Evolutionary conservation across 2,797 vertebrate genomes (phyloP).

Genomic region (Clamator glandarius): DNA sequence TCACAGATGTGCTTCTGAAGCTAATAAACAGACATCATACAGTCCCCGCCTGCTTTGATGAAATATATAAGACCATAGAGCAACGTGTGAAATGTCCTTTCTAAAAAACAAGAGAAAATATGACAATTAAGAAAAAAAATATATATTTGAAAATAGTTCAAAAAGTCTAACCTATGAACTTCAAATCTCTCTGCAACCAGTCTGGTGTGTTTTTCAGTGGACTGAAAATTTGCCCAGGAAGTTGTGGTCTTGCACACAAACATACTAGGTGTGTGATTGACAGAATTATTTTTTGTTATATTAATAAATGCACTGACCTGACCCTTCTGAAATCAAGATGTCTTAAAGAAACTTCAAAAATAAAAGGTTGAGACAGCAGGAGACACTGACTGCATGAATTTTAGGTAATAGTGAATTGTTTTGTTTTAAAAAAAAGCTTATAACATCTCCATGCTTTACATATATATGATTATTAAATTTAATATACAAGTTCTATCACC

Average conservation of each 20-base stretch:
- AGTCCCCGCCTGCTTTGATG: slow-evolving; percentile 71
- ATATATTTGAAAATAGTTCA: slow-evolving; percentile 23
- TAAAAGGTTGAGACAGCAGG: background rate
- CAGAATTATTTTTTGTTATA: background rate
- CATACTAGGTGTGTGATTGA: background rate
- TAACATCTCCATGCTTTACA: background rate
- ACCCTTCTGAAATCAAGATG: background rate
- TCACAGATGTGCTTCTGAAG: slow-evolving; percentile 83
- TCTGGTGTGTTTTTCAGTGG: background rate
- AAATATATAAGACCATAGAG: slow-evolving; percentile 54
- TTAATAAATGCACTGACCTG: background rate
- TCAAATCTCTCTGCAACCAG: background rate
- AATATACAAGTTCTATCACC: background rate
- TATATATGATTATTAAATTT: background rate
- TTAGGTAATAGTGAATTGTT: background rate
- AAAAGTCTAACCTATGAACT: background rate
- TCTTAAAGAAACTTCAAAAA: background rate
- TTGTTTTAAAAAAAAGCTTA: background rate
- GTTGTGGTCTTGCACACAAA: background rate
- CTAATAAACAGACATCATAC: slow-evolving; percentile 83
- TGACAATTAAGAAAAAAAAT: slow-evolving; percentile 49
- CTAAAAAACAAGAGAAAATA: slow-evolving; percentile 56
- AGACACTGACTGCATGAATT: background rate
- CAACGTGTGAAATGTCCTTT: slow-evolving; percentile 59
- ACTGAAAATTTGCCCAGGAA: slow-evolving; percentile 4